Evolutionary conservation across 2,888 invertebrate species (phyloP).

Genomic region (Tetragonisca angustula): DNA sequence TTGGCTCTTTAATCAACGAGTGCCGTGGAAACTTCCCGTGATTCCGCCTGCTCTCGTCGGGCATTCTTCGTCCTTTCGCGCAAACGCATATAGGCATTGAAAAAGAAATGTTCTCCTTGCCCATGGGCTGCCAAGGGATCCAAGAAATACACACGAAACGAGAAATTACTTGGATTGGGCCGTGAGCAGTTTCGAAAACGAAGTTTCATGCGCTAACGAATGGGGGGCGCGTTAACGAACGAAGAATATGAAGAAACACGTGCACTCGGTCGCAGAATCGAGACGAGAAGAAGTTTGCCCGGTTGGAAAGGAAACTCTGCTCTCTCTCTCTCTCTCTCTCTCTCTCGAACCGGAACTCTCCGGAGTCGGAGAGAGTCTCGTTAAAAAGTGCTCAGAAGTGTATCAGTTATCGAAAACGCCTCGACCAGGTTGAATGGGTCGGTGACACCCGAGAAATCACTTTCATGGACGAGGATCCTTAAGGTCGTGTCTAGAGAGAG

Average conservation of each 20-base stretch:
- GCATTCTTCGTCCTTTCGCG: too few relatives aligned
- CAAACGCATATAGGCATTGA: not conserved
- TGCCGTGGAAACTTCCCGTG: conserved; percentile 8
- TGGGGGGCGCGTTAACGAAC: conserved; percentile 11
- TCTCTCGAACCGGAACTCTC: not conserved
- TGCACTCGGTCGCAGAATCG: not conserved
- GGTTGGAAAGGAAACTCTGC: not conserved
- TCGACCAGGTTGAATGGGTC: conserved; percentile 10
- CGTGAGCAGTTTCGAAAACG: too few relatives aligned
- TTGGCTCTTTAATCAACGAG: conserved; percentile 28
- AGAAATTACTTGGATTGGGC: too few relatives aligned
- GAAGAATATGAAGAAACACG: conserved; percentile 6
- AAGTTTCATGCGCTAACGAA: not conserved
- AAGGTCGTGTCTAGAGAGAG: not conserved
- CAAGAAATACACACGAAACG: too few relatives aligned
- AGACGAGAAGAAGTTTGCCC: not conserved
- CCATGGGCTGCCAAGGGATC: too few relatives aligned
- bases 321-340: too few relatives aligned
- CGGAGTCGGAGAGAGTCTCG: not conserved
- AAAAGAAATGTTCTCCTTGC: conserved; percentile 5
- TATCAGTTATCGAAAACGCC: conserved; percentile 34
- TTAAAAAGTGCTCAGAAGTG: conserved; percentile 28
- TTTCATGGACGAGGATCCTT: conserved; percentile 24
- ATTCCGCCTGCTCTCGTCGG: conserved; percentile 4
- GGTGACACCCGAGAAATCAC: conserved; percentile 25